Percentiles rank a stretch among this genome's conserved stretches.
Evolutionary conservation across 2,797 vertebrate species (phyloP).

Genomic region (Galago senegalensis): DNA sequence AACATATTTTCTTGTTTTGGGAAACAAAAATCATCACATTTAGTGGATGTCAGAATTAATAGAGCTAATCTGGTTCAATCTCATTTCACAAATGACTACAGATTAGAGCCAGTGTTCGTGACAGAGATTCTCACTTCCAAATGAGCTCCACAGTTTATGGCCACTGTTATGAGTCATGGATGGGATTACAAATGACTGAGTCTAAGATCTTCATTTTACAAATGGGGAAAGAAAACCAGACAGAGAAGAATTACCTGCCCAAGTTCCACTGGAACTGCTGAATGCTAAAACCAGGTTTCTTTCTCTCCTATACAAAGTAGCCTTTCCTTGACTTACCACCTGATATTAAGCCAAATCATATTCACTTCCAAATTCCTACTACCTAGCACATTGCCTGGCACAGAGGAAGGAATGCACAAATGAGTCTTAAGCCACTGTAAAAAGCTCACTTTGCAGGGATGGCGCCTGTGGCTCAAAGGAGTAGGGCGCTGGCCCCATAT

Average conservation of each 20-base stretch:
- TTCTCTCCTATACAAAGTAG: constrained; percentile 41
- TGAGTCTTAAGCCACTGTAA: constrained; percentile 3
- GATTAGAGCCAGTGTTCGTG: background rate
- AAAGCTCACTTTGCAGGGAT: constrained; percentile 7
- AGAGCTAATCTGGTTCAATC: constrained; percentile 9
- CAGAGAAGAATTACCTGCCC: background rate
- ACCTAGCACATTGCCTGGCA: background rate
- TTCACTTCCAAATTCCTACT: constrained; percentile 48
- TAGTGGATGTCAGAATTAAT: constrained; percentile 41
- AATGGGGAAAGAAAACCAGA: constrained; percentile 2
- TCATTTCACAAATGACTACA: constrained; percentile 32
- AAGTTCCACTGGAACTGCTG: constrained; percentile 34
- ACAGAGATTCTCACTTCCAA: constrained; percentile 26
- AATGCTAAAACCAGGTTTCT: constrained; percentile 29
- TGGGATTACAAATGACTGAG: background rate
- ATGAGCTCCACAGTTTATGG: background rate
- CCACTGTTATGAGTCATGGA: background rate
- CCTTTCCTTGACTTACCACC: background rate
- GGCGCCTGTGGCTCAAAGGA: too few relatives aligned
- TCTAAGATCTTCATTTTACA: constrained; percentile 50
- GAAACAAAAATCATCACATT: constrained; percentile 42
- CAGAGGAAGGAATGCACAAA: background rate
- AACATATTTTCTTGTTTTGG: constrained; percentile 41
- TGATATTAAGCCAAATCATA: background rate
- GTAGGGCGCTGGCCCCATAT: too few relatives aligned